A percentile compares a stretch with the other conserved stretches of the same genome.
These are phyloP conservation scores for Amazona guildingii DNA, from an alignment of 2,113 vertebrate genomes.

Conservation along the genomic window DNA sequence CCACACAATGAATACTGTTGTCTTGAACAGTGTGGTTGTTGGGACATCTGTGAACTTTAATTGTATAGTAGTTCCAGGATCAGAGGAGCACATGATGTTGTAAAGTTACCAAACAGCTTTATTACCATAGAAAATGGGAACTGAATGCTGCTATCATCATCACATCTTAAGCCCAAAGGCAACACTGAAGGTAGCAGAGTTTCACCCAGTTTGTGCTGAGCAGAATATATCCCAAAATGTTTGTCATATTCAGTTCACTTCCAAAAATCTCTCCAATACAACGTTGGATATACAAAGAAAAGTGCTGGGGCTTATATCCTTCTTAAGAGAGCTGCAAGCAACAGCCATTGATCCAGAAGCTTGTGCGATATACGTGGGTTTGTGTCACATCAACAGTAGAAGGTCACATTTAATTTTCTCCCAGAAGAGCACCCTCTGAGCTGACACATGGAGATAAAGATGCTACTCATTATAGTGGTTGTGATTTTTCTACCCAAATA, in stretches of 20 bases:
- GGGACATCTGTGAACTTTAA: not conserved
- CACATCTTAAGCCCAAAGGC: not conserved
- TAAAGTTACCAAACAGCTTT: not conserved
- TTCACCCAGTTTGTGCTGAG: not conserved
- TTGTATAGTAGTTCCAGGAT: not conserved
- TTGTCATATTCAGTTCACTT: not conserved
- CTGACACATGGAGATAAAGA: slow-evolving; percentile 38
- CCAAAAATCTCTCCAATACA: not conserved
- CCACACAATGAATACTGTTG: not conserved
- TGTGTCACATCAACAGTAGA: not conserved
- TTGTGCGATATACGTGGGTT: not conserved
- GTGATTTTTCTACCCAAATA: slow-evolving; percentile 56
- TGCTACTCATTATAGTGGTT: slow-evolving; percentile 21
- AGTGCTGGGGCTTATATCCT: not conserved
- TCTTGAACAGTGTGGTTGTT: not conserved
- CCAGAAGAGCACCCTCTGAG: slow-evolving; percentile 25
- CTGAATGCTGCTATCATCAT: not conserved
- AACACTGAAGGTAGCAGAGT: not conserved
- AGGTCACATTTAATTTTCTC: slow-evolving; percentile 56
- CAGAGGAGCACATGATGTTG: not conserved
- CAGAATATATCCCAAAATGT: not conserved
- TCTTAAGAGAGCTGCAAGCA: not conserved
- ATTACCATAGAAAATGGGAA: not conserved
- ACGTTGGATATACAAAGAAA: not conserved
- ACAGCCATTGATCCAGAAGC: not conserved